Base-by-base conservation (phyloP, 2,888 invertebrate genomes). In the Spodoptera littoralis region DNA sequence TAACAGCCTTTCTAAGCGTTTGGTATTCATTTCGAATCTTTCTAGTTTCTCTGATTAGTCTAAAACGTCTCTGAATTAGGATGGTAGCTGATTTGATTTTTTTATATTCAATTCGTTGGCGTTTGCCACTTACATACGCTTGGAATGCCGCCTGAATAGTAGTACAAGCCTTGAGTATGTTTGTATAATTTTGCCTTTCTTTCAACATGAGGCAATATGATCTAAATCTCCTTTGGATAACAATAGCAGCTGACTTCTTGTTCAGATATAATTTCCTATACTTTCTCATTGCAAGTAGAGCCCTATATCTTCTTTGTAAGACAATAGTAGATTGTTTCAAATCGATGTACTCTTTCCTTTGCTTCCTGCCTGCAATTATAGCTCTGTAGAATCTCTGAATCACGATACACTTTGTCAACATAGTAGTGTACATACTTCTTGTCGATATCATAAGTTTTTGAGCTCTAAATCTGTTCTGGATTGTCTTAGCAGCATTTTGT, bases 331-430 rank as follows among this genome's bases (percentile, higher is more conserved):
- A 73, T 3, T 70, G 54, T 73, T 86, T 92, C 24, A 89, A 62
- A 55, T 83, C 60, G 30, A 92, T 70, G 76, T 88, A 95, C 18
- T 82, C 64, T 47, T 82, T 71, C 46, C 90, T 86, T 66, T 89
- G 82, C 30, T 73, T 77, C 59, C 77, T 88, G 67, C 82, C 90
- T 30, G 70, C 55, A 56, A 74, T 70, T 62, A 83, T 85, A 1
- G 89, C 86, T 80, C 86, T 88, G 69, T 91, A 95, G 49, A 78
- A 81, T 60, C 79, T 85, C 80, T 96, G 96, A 49, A 96, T 90
- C 8, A 77, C 60, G 24, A 86, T 70, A 51, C 86, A 88, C 1
- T 95, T 87, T 52, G 84, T 84, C 71, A 89, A 85, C 42, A 89
- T 80, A 13, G 76, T 76, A 11, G 90, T 62, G 77, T 92, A 96